Evolutionary conservation across 2,888 invertebrate genomes (phyloP).

Genomic region (Clepsis dumicolana): DNA sequence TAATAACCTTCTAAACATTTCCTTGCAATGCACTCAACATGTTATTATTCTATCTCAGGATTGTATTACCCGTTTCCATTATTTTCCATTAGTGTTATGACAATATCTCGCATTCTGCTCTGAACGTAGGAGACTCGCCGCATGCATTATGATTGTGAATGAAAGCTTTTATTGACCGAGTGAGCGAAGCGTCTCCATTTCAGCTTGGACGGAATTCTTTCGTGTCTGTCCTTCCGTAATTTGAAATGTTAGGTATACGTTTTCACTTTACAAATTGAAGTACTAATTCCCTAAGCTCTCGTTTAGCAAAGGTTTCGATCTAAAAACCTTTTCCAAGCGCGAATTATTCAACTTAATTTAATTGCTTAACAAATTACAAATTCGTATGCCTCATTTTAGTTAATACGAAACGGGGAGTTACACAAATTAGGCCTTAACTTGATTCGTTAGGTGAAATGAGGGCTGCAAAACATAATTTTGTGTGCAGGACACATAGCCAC

Average conservation of each 20-base stretch:
- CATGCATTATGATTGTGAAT: background rate
- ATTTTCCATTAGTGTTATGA: background rate
- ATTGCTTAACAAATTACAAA: conserved; percentile 1
- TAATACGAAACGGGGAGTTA: background rate
- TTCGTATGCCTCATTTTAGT: background rate
- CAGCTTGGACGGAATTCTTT: too few species aligned
- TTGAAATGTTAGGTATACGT: too few species aligned
- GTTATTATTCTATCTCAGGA: too few species aligned
- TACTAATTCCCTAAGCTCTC: background rate
- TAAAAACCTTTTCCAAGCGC: background rate
- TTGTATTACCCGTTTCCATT: background rate
- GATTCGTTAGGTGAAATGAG: background rate
- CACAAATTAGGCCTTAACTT: conserved; percentile 7
- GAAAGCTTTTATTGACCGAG: too few species aligned
- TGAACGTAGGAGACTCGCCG: background rate
- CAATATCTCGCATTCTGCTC: background rate
- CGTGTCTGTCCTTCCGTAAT: too few species aligned
- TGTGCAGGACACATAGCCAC: conserved; percentile 49
- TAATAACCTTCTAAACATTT: too few species aligned
- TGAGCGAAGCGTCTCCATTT: too few species aligned
- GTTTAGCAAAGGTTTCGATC: background rate
- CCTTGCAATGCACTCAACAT: background rate
- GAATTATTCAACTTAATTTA: background rate
- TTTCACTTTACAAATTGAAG: background rate
- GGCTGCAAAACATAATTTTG: conserved; percentile 6